Conservation (phyloP, 2,888 invertebrate genomes). For the Pherbina coryleti region DNA sequence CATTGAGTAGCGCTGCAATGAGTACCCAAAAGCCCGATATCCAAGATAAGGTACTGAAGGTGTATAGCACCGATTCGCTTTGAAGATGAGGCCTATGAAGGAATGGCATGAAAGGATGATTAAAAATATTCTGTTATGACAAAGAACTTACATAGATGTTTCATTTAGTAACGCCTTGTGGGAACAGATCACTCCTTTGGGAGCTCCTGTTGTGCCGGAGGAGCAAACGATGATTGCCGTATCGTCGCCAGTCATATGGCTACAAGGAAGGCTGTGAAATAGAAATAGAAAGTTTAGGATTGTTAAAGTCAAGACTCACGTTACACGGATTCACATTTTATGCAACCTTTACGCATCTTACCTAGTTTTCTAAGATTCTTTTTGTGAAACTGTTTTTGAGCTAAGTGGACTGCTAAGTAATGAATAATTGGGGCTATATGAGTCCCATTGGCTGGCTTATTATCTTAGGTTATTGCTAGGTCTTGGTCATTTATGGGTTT, state of each 20-base stretch:
- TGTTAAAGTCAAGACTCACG: too few relatives aligned
- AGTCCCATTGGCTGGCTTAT: too few relatives aligned
- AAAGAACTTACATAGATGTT: slow-evolving; percentile 39
- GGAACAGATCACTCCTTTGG: slow-evolving; percentile 63
- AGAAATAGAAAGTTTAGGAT: background rate
- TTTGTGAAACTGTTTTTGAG: too few relatives aligned
- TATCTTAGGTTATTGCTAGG: too few relatives aligned
- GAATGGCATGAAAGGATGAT: background rate
- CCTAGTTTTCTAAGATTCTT: too few relatives aligned
- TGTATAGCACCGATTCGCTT: slow-evolving; percentile 52
- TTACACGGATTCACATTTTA: too few relatives aligned
- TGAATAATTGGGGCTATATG: too few relatives aligned
- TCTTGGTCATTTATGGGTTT: too few relatives aligned
- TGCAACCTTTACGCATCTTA: too few relatives aligned
- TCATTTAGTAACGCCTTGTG: slow-evolving; percentile 57
- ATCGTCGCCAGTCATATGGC: slow-evolving; percentile 54
- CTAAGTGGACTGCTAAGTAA: too few relatives aligned
- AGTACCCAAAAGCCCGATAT: slow-evolving; percentile 59
- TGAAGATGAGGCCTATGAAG: slow-evolving; percentile 52
- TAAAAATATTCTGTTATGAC: too few relatives aligned
- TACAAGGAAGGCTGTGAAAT: slow-evolving; percentile 40
- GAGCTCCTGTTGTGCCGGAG: slow-evolving; percentile 64
- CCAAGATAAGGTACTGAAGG: slow-evolving; percentile 65
- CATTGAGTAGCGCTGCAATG: slow-evolving; percentile 52
- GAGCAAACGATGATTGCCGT: slow-evolving; percentile 63